Evolutionary conservation across 2,888 invertebrate genomes (phyloP), one percentile per base, ranked within the genome.

Genomic region (Fissipunctia ypsillon): DNA sequence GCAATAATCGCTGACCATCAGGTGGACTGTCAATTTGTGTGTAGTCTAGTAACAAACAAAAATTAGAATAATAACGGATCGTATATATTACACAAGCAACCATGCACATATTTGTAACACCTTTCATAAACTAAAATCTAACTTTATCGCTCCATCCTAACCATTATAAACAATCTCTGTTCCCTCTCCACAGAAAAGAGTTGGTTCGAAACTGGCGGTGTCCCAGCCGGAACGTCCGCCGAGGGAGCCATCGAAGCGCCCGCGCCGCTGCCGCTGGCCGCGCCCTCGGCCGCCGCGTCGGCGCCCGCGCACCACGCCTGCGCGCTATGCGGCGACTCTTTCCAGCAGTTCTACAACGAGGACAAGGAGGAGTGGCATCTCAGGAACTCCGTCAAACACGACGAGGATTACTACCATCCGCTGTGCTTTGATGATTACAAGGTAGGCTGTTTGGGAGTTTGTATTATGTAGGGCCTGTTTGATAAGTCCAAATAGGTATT

Each of bases 291-390:
- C 77, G 97, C 98, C 12, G 98, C 98, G 0, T 97, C 90, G 0
- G 96, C 97, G 54, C 97, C 97, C 14, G 97, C 97, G 87, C 97
- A 97, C 87, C 97, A 97, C 67, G 52, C n/a, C n/a, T 99, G 99
- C 94, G 98, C 98, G 83, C 98, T 99, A 68, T 99, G 99, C 94
- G 97, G 98, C 22, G 99, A 99, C 95, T 97, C 97, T 83, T 99
- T 99, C 95, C 98, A 99, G 85, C 98, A 99, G 93, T 99, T 99
- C 96, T 99, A 98, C 96, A 98, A 99, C 92, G 99, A 99, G 94
- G 99, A 99, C 88, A 97, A 98, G 84, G 99, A 99, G 93, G 99
- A 99, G 91, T 99, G 99, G 99, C 99, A 99, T 91, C 96, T 99
- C 43, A 95, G 98, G 80, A 98, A 98, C 91, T 99, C 99, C 0